These are phyloP conservation scores for Chondrilla cf. caribensis DNA, from an alignment of 37 sponge, comb jelly and placozoan genomes.

Conservation along the genomic window DNA sequence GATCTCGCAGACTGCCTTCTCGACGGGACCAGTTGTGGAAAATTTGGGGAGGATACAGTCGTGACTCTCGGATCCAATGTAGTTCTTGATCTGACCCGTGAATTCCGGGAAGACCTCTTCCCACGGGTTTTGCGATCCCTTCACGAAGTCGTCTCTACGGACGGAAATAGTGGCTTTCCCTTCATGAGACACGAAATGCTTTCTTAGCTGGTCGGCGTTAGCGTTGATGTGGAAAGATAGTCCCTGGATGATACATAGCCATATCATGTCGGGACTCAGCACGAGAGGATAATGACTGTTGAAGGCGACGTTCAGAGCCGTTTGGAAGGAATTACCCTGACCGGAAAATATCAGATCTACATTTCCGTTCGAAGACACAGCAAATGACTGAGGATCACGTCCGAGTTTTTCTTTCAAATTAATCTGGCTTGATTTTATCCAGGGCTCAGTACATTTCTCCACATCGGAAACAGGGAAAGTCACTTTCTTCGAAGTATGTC, in stretches of 20 bases:
- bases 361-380: too few relatives aligned
- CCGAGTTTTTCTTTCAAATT: too few relatives aligned
- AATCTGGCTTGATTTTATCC: too few relatives aligned
- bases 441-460: too few relatives aligned
- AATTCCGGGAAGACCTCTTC: slow-evolving; percentile 50
- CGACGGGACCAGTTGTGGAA: slow-evolving; percentile 57
- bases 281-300: slow-evolving; percentile 45
- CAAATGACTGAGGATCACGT: too few relatives aligned
- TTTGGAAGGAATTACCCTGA: neutral
- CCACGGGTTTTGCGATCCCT: slow-evolving; percentile 55
- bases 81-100: slow-evolving; percentile 40
- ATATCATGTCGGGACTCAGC: slow-evolving; percentile 49
- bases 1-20: slow-evolving; percentile 50
- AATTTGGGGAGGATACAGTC: slow-evolving; percentile 37
- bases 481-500: too few relatives aligned
- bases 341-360: too few relatives aligned
- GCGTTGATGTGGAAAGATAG: slow-evolving; percentile 42
- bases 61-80: slow-evolving; percentile 41
- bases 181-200: slow-evolving; percentile 53
- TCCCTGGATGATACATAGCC: slow-evolving; percentile 53
- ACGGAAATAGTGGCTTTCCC: slow-evolving; percentile 35
- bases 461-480: too few relatives aligned
- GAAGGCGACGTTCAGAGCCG: slow-evolving; percentile 39
- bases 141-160: slow-evolving; percentile 34
- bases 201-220: slow-evolving; percentile 57